phyloP scores from a whole-genome alignment of 2,888 invertebrate species.

The Mythimna albipuncta region DNA sequence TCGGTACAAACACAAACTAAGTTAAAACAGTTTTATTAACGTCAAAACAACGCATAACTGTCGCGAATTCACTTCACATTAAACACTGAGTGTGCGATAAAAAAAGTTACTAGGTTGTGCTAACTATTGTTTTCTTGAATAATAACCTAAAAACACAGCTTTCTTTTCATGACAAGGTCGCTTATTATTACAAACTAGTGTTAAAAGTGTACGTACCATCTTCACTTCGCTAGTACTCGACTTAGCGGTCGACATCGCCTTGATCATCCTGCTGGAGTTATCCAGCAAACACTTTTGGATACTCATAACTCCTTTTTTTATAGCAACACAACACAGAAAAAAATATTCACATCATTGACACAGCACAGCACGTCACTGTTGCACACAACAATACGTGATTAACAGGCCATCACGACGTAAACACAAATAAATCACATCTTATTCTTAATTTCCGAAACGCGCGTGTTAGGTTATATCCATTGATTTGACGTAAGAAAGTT shows the following conservation, averaged over 20 bases:
- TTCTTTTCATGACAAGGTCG: slow-evolving; percentile 67
- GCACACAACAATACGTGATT: slow-evolving; percentile 69
- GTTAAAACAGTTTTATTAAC: slow-evolving; percentile 24
- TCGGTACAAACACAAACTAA: slow-evolving; percentile 22
- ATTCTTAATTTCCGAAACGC: slow-evolving; percentile 72
- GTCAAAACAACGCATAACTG: slow-evolving; percentile 35
- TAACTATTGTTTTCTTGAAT: slow-evolving; percentile 56
- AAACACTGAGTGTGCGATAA: slow-evolving; percentile 40
- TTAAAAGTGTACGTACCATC: slow-evolving; percentile 79
- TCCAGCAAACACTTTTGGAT: slow-evolving; percentile 89
- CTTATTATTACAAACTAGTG: slow-evolving; percentile 50
- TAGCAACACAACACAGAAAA: slow-evolving; percentile 75
- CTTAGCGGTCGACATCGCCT: slow-evolving; percentile 88
- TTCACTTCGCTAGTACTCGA: slow-evolving; percentile 84
- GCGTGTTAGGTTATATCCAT: slow-evolving; percentile 90
- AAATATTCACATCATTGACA: slow-evolving; percentile 84
- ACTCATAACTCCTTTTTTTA: slow-evolving; percentile 85
- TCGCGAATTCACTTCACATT: slow-evolving; percentile 23
- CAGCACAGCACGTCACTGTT: slow-evolving; percentile 77
- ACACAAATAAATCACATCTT: slow-evolving; percentile 83
- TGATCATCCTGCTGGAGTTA: slow-evolving; percentile 89
- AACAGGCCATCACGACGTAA: slow-evolving; percentile 73
- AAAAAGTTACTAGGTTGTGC: slow-evolving; percentile 36
- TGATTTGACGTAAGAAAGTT: slow-evolving; percentile 90
- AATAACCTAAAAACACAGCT: slow-evolving; percentile 62